Evolutionary conservation across 2,888 invertebrate genomes (phyloP), one percentile per base, ranked within the genome.

Genomic region (Mylabris sibirica): DNA sequence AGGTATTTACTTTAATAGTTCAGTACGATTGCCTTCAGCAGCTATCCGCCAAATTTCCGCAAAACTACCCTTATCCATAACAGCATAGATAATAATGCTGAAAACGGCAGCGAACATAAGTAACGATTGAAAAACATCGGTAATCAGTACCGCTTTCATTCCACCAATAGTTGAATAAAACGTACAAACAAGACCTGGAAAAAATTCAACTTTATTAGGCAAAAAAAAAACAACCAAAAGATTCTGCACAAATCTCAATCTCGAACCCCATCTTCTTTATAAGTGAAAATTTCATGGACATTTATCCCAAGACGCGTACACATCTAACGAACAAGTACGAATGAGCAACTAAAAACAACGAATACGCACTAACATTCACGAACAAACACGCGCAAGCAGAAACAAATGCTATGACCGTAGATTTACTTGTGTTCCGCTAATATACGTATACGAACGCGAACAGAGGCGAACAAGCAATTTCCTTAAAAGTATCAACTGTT

Each of bases 161-260:
- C 96, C 96, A 20, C 96, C 96, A 72, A 96, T 87, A 0, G 93
- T 92, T 0, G 95, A 94, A 79, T 96, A 96, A 82, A 96, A 93
- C 0, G 95, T 94, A 81, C 95, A 96, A 3, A 91, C 94, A 60
- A 93, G 80, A 1, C 92, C 88, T 81, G 78, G 79, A 80, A 80
- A 67, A 63, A 61, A 57, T 12, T 57, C 26, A 34, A 59, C 12
- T 57, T 53, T 57, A n/a, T 57, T 26, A 44, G 57, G n/a, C 14
- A 34, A 57, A 53, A 3, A 67, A 49, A 49, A 59, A 61, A n/a
- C 22, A 41, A n/a, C n/a, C 9, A 53, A 49, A 8, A 60, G 14
- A n/a, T 41, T 41, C 41, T n/a, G n/a, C 3, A 41, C 14, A 41
- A 41, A 41, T 41, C 41, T 41, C 41, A 2, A 41, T n/a, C 30